Percentiles rank a stretch among this genome's conserved stretches.
Conservation (phyloP, 2,888 invertebrate species). For the Erebia ligea region DNA sequence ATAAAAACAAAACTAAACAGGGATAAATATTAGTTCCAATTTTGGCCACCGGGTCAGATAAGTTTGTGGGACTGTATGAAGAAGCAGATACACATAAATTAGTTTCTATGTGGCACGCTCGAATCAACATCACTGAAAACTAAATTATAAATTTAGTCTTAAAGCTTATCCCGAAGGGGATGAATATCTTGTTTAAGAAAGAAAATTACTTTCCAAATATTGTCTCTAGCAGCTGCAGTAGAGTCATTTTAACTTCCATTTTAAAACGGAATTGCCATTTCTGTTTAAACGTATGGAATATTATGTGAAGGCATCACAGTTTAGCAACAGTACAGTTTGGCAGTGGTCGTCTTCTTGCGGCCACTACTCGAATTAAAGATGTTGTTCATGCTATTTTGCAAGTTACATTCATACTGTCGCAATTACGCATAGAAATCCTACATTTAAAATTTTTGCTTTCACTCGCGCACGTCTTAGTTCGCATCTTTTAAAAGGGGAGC, state of each 20-base stretch:
- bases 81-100: not conserved
- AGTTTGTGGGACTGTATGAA: too few relatives aligned
- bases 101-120: not conserved
- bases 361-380: not conserved
- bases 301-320: conserved; percentile 1
- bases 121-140: not conserved
- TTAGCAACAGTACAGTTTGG: not conserved
- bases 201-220: conserved; percentile 10
- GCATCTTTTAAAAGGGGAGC: too few relatives aligned
- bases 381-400: too few relatives aligned
- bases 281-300: conserved; percentile 2
- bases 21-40: too few relatives aligned
- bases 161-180: not conserved
- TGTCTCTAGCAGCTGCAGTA: not conserved
- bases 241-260: conserved; percentile 3
- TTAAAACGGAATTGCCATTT: conserved; percentile 9
- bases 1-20: too few relatives aligned
- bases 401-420: too few relatives aligned
- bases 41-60: too few relatives aligned
- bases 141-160: conserved; percentile 12
- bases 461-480: too few relatives aligned
- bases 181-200: not conserved
- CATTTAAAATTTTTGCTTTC: too few relatives aligned
- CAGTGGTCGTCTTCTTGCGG: not conserved
- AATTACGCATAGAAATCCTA: too few relatives aligned